A percentile compares a stretch with the other conserved stretches of the same genome.
Evolutionary conservation across 2,888 invertebrate genomes (phyloP).

Genomic region (Phrixothrix hirtus): DNA sequence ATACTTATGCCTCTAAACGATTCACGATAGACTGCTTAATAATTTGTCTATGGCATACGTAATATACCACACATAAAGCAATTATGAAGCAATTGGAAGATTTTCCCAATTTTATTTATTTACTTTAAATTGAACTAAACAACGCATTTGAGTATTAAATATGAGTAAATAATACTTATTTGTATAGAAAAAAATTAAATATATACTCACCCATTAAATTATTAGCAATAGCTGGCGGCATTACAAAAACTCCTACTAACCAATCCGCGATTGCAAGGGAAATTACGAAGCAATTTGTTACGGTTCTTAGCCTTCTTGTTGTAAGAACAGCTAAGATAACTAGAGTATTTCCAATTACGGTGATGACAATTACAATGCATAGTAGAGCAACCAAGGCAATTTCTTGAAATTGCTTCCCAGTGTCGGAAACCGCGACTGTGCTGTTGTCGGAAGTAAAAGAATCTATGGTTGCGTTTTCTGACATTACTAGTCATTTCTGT

Average conservation of each 20-base stretch:
- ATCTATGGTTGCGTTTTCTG: constrained; percentile 42
- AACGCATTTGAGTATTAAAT: no score
- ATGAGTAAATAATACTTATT: not conserved
- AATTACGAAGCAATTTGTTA: constrained; percentile 94
- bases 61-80: no score
- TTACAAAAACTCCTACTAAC: constrained; percentile 89
- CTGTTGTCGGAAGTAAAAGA: constrained; percentile 30
- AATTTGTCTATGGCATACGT: no score
- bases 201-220: constrained; percentile 74
- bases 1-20: no score
- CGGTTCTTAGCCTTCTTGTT: constrained; percentile 83
- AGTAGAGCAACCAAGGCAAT: constrained; percentile 67
- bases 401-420: constrained; percentile 51
- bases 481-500: constrained; percentile 53
- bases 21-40: no score
- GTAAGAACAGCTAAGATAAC: constrained; percentile 89
- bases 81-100: no score
- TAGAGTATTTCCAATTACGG: constrained; percentile 83
- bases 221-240: constrained; percentile 92
- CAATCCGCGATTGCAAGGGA: constrained; percentile 93
- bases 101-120: no score
- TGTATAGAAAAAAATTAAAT: not conserved
- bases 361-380: constrained; percentile 70
- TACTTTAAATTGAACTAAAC: no score
- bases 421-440: constrained; percentile 19